A percentile compares a stretch with the other conserved stretches of the same genome.
These are phyloP conservation scores for Silvanus unidentatus DNA, from an alignment of 2,888 invertebrate genomes.

Conservation along the genomic window DNA sequence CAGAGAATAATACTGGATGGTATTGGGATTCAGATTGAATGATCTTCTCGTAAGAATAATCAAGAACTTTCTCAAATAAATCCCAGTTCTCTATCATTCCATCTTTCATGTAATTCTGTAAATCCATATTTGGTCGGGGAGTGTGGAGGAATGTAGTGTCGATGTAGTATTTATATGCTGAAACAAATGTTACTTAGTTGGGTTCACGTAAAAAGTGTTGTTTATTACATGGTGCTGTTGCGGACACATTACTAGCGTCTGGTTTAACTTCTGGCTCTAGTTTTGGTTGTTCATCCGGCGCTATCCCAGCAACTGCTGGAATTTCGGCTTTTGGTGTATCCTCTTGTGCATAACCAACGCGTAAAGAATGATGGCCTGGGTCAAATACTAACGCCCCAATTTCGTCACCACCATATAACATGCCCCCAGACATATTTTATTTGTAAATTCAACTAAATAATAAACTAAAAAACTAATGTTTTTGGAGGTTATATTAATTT, in stretches of 20 bases:
- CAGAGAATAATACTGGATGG: conserved; percentile 96
- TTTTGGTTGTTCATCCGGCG: conserved; percentile 62
- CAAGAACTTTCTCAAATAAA: conserved; percentile 91
- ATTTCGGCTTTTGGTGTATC: conserved; percentile 99
- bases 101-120: conserved; percentile 91
- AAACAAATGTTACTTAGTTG: too few relatives aligned
- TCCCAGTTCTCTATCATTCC: conserved; percentile 99
- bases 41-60: conserved; percentile 90
- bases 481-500: too few relatives aligned
- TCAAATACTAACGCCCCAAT: conserved; percentile 98
- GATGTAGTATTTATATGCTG: conserved; percentile 69
- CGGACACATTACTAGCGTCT: conserved; percentile 50
- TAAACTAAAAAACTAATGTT: too few relatives aligned
- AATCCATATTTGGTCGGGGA: conserved; percentile 83
- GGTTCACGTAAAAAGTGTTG: too few relatives aligned
- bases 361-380: conserved; percentile 83
- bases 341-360: conserved; percentile 94
- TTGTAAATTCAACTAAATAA: not conserved
- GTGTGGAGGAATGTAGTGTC: conserved; percentile 92
- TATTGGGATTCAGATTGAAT: conserved; percentile 91
- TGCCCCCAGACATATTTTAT: conserved; percentile 54
- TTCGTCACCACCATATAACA: conserved; percentile 93
- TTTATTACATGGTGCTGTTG: conserved; percentile 34
- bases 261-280: conserved; percentile 71
- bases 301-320: conserved; percentile 85